Evolutionary conservation across 1,140 invertebrate species (phyloP), one percentile per base, ranked within the genome.

Genomic region (Chrysomallon squamiferum): DNA sequence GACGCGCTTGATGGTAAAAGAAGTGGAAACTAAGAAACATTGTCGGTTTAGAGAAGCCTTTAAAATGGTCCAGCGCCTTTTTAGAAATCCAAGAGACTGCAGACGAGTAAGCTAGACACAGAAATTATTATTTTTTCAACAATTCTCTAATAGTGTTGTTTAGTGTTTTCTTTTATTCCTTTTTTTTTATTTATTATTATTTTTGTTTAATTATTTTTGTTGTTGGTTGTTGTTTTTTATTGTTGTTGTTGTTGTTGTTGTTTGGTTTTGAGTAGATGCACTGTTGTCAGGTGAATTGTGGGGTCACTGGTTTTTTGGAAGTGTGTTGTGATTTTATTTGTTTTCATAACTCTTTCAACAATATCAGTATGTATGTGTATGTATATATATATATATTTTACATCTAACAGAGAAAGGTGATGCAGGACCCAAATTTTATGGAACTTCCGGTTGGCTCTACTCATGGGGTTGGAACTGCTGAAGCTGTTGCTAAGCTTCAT

Each of bases 381-480:
- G n/a, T 30, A 57, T 30, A 13, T 22, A 18, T 4, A n/a, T n/a
- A n/a, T n/a, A 2, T 50, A 57, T 27, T 29, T 50, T n/a, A n/a
- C n/a, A n/a, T n/a, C n/a, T 22, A 49, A 15, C 57, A 75, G 74
- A 63, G 56, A 0, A 50, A 61, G 25, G 64, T 33, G 7, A 68
- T 78, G 57, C 72, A 79, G 64, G 69, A 77, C 54, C 73, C 75
- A 30, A 75, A 79, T 41, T 69, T 74, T 54, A 57, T 68, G 47
- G 65, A 68, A 27, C 56, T 78, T 11, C 76, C 78, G 4, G 54
- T 60, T 25, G 65, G 66, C 6, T 73, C 76, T 11, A 56, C 69
- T 25, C 73, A 74, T 68, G 78, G 78, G n/a, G 22, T 72, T 27
- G 76, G 76, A 9, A 75, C 78, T 22, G 78, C 78, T 33, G 59